A percentile compares a stretch with the other conserved stretches of the same genome.
Evolutionary conservation across 2,797 vertebrate genomes (phyloP).

Genomic region (Hypotaenidia okinawae): DNA sequence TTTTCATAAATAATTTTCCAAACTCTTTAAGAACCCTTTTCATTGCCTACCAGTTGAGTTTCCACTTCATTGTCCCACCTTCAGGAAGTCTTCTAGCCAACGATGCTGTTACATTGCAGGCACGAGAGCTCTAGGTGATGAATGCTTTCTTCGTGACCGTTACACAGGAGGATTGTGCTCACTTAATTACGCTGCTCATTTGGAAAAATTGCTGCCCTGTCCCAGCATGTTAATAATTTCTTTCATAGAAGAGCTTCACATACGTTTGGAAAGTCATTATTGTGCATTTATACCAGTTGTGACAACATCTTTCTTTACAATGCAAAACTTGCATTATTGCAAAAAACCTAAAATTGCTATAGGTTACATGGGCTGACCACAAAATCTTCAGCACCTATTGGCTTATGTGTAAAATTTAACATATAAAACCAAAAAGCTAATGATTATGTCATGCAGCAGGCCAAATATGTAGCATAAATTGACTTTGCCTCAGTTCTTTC

Average conservation of each 20-base stretch:
- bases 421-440: constrained; percentile 42
- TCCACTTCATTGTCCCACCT: not conserved
- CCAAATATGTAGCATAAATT: constrained; percentile 39
- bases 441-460: not conserved
- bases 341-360: not conserved
- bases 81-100: not conserved
- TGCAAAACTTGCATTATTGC: not conserved
- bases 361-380: not conserved
- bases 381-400: not conserved
- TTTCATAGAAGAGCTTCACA: not conserved
- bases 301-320: not conserved
- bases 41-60: not conserved
- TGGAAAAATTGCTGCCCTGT: not conserved
- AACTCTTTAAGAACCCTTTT: not conserved
- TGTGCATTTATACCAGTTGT: not conserved
- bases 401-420: not conserved
- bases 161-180: not conserved
- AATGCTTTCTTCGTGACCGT: not conserved
- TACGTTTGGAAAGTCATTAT: not conserved
- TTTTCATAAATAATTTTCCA: not conserved
- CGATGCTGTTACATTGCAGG: not conserved
- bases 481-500: constrained; percentile 35
- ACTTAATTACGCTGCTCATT: not conserved
- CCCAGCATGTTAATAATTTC: not conserved
- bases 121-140: not conserved